Base-by-base conservation (phyloP, 1,140 invertebrate species). In the Phymastichus coffea region DNA sequence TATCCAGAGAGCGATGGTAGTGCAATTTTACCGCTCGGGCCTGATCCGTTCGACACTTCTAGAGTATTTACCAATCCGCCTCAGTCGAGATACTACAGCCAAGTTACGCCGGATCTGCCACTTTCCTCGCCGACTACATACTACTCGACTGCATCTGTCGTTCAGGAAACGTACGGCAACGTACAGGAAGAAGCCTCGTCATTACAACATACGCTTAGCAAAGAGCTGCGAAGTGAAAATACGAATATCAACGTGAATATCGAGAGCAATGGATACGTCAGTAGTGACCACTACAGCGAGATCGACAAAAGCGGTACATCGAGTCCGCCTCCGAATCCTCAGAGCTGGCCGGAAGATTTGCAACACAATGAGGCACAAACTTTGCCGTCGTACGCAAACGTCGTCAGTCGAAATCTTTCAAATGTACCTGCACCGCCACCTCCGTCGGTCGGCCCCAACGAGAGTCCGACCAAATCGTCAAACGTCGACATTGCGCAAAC, bases 11-110 rank as follows among this genome's bases (percentile, higher is more conserved):
- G 61, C 2, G 61, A 65, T 7, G 37, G 12, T 7, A 3, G 19
- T 12, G 47, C 25, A 17, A 17, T n/a, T 9, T 7, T 20, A n/a
- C 17, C 19, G 23, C 6, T 10, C 1, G 64, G 64, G 12, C 54
- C 67, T 3, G 76, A 80, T 67, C 87, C 87, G 0, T 88, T 88
- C 58, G 87, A 88, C 67, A 88, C 87, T 0, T 82, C 81, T 0
- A 52, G 66, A 1, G 72, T 81, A 0, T 82, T 79, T 35, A 55
- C 67, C 26, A 73, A 73, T 52, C 59, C 71, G 1, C 65, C 72
- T 0, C 69, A 71, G 15, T 77, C 76, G 0, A 65, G 80, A 8
- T 82, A 82, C 56, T 81, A 81, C 55, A 79, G 78, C 22, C 74
- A 77, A 22, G 79, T 81, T 2, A 71, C 79, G 0, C 63, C 73